Evolutionary conservation across 2,888 invertebrate genomes (phyloP).

Genomic region (Coelinius sp.): DNA sequence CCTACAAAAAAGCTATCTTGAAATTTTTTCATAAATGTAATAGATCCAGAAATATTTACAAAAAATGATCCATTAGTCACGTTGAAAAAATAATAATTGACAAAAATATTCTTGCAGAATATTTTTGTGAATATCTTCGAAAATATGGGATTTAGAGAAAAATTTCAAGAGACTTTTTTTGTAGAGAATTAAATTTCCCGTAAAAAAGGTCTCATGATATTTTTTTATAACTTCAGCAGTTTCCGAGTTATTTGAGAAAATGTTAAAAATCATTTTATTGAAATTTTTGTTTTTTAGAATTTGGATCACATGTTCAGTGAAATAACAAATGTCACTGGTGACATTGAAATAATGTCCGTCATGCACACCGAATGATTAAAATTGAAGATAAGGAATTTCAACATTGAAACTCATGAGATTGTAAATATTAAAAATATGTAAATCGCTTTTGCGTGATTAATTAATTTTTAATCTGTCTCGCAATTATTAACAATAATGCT

Average conservation of each 20-base stretch:
- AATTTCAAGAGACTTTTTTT: no score
- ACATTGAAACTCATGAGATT: slow-evolving; percentile 37
- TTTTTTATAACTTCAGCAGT: no score
- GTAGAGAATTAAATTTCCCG: no score
- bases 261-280: neutral
- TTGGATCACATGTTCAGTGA: slow-evolving; percentile 64
- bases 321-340: slow-evolving; percentile 61
- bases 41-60: no score
- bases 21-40: no score
- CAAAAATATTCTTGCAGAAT: no score
- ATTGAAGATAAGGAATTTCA: neutral
- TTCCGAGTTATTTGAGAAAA: no score
- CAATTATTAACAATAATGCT: neutral
- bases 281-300: slow-evolving; percentile 53
- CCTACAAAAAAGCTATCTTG: no score
- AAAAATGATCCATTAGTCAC: no score
- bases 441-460: slow-evolving; percentile 7
- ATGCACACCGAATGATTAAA: neutral
- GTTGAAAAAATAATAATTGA: no score
- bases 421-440: slow-evolving; percentile 55
- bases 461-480: neutral
- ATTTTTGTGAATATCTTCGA: no score
- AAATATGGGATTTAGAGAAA: no score
- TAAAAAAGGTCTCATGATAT: neutral
- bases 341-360: slow-evolving; percentile 52